phyloP scores from a whole-genome alignment of 23 tunicate species.

The Trididemnum miniatum region DNA sequence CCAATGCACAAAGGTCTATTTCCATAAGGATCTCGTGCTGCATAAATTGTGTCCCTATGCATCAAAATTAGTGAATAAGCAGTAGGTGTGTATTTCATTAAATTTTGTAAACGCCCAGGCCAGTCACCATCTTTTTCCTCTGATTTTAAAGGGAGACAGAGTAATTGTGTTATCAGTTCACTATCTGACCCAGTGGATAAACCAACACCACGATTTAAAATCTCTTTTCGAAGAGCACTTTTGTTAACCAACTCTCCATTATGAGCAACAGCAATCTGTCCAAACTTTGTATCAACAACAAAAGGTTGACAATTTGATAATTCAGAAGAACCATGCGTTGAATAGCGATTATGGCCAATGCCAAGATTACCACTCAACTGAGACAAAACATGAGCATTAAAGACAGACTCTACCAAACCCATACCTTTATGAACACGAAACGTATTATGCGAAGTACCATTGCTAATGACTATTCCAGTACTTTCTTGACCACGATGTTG shows the following conservation, averaged over 20 bases:
- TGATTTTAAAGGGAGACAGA: constrained; percentile 61
- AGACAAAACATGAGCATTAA: constrained; percentile 38
- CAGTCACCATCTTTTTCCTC: constrained; percentile 42
- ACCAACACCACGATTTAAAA: constrained; percentile 80
- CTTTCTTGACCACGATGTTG: constrained; percentile 94
- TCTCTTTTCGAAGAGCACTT: constrained; percentile 41
- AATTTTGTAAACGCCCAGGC: constrained; percentile 49
- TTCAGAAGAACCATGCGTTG: constrained; percentile 75
- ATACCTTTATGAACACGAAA: constrained; percentile 66
- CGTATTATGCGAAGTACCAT: constrained; percentile 10
- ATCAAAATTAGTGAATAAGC: constrained; percentile 69
- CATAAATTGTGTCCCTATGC: constrained; percentile 62
- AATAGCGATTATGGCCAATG: constrained; percentile 83
- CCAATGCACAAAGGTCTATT: constrained; percentile 84
- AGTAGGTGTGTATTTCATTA: constrained; percentile 63
- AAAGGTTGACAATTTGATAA: constrained; percentile 81
- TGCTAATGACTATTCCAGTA: constrained; percentile 67
- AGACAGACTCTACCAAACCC: constrained; percentile 73
- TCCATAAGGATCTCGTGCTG: constrained; percentile 84
- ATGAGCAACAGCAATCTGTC: constrained; percentile 84
- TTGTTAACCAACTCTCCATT: constrained; percentile 89
- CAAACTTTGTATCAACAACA: constrained; percentile 70
- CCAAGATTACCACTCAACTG: constrained; percentile 64
- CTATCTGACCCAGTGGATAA: constrained; percentile 79
- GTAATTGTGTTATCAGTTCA: constrained; percentile 73